Percentiles rank a stretch among this genome's conserved stretches.
Evolutionary conservation across 2,888 invertebrate species (phyloP).

Genomic region (Thecocarcelia acutangulata): DNA sequence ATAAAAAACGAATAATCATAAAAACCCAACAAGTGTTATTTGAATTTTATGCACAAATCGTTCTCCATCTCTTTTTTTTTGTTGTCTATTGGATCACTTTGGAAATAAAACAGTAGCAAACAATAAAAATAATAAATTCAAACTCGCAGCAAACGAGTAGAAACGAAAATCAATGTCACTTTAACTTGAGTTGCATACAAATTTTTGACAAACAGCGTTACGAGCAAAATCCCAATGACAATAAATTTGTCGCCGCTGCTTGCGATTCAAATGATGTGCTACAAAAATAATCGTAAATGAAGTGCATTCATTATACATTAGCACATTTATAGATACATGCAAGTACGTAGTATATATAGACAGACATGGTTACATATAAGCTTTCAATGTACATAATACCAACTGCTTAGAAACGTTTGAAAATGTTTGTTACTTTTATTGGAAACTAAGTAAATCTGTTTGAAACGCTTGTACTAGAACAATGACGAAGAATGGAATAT

Average conservation of each 20-base stretch:
- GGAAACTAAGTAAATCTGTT: no score
- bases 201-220: conserved; percentile 29
- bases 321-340: no score
- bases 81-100: no score
- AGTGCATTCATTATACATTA: not conserved
- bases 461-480: no score
- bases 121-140: conserved; percentile 26
- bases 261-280: conserved; percentile 24
- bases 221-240: conserved; percentile 36
- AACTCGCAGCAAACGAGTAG: conserved; percentile 2
- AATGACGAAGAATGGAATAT: no score
- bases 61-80: no score
- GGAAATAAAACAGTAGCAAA: conserved; percentile 13
- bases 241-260: conserved; percentile 37
- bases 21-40: no score
- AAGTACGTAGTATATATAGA: no score
- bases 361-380: no score
- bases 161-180: conserved; percentile 67
- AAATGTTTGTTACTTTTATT: no score
- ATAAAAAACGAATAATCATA: no score
- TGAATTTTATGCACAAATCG: no score
- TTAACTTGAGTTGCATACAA: conserved; percentile 64
- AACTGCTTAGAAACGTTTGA: conserved; percentile 17
- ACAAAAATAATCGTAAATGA: conserved; percentile 30
- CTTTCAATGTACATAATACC: not conserved